Base-by-base conservation (phyloP, 1,140 invertebrate species). In the Coelopa frigida region DNA sequence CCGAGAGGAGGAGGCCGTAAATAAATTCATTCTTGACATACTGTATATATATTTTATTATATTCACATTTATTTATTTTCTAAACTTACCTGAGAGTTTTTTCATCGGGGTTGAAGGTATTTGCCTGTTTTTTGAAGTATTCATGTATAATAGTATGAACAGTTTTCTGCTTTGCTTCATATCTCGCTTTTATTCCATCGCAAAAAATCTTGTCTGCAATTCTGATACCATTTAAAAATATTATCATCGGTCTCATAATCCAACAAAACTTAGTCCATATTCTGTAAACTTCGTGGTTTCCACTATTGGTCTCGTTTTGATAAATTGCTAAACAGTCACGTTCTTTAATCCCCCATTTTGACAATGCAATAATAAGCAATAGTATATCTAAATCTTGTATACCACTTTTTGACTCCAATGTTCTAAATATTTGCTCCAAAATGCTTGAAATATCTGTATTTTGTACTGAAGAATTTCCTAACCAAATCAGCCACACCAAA, bases 261-360 rank as follows among this genome's bases (percentile, higher is more conserved):
- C 67, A 70, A 48, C 66, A 68, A 48, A 70, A 69, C 54, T 68
- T 67, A 39, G 61, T 68, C 66, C 66, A 70, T 29, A 65, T 52
- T 46, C 58, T 66, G 49, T 63, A 67, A 54, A 59, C 63, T 57
- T 57, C 63, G 60, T 61, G 60, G 57, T 58, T 60, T 54, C 58
- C 63, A 53, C 67, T 40, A 50, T 64, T 58, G 38, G 55, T 59
- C 31, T 57, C 58, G 50, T 65, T 61, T 29, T 68, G 57, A 46
- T 69, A 62, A 15, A 70, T 56, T 36, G 59, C 60, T 42, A 68
- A 42, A 32, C 67, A 68, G 43, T 70, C 67, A 22, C 57, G 64
- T 37, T 70, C 67, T 2, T 56, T 37, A 18, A 70, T 58, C 27
- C 66, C 67, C 55, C 64, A 66, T 5, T 56, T 51, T 12, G 67